A percentile compares a stretch with the other conserved stretches of the same genome.
These are phyloP conservation scores for Macrosoma leucophasiata DNA, from an alignment of 2,888 invertebrate species.

Conservation along the genomic window DNA sequence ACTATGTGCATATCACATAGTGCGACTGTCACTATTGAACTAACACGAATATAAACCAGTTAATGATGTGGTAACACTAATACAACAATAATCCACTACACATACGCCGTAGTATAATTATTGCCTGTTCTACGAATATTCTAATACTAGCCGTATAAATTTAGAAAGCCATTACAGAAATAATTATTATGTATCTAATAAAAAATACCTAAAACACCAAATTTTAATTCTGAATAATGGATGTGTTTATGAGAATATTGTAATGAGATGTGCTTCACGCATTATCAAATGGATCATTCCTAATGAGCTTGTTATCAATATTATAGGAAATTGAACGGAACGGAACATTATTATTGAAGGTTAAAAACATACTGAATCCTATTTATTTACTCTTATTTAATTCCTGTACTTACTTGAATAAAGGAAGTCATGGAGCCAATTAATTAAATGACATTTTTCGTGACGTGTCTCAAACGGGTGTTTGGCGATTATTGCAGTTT, in stretches of 20 bases:
- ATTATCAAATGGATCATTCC: neutral
- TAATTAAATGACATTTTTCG: no score
- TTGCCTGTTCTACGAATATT: neutral
- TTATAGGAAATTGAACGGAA: neutral
- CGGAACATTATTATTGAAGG: neutral
- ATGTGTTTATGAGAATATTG: no score
- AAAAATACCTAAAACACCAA: neutral
- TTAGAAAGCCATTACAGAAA: neutral
- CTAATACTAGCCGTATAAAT: neutral
- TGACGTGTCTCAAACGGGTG: no score
- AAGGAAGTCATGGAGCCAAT: no score
- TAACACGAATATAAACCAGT: conserved; percentile 47
- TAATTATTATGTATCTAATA: neutral
- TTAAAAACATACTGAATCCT: neutral
- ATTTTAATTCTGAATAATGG: no score
- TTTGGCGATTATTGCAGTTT: no score
- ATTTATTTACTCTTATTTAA: neutral
- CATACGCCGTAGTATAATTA: conserved; percentile 5
- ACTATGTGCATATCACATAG: no score
- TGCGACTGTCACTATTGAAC: conserved; percentile 31
- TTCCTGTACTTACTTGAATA: no score
- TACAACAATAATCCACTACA: conserved; percentile 40
- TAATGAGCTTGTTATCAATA: neutral
- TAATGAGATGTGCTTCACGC: no score
- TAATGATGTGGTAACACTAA: conserved; percentile 49